Evolutionary conservation across 2,113 vertebrate genomes (phyloP).

Genomic region (Nothocercus julius): DNA sequence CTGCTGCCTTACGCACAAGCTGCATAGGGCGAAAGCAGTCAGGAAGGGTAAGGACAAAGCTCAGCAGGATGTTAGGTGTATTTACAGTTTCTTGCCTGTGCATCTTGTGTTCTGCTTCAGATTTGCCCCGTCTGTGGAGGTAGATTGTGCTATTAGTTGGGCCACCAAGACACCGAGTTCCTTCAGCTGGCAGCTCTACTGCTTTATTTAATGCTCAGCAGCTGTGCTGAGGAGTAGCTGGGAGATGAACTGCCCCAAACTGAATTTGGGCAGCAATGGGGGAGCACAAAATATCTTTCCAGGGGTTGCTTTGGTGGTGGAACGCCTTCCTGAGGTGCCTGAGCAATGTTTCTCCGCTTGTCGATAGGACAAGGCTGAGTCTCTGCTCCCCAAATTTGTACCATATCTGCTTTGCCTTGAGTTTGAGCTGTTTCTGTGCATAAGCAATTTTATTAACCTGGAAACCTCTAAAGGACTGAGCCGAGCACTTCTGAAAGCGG

Average conservation of each 20-base stretch:
- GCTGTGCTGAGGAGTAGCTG: neutral
- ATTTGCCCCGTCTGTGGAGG: neutral
- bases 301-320: fast-evolving
- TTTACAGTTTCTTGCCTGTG: neutral
- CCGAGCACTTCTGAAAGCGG: neutral
- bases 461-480: neutral
- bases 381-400: neutral
- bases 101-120: neutral
- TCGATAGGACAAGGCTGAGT: fast-evolving
- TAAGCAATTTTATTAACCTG: neutral
- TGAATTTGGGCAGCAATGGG: neutral
- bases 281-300: neutral
- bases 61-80: fast-evolving
- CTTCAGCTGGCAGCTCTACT: neutral
- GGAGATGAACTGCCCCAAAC: neutral
- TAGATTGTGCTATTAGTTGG: neutral
- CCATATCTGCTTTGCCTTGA: neutral
- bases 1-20: neutral
- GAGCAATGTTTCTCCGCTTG: neutral
- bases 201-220: neutral
- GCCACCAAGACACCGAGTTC: neutral
- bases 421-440: neutral
- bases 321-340: neutral
- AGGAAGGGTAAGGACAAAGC: neutral
- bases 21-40: neutral